Percentiles rank a stretch among this genome's conserved stretches.
These are phyloP conservation scores for Imbricaverruca yamaguchii DNA, from an alignment of 2,888 invertebrate genomes.

Conservation along the genomic window DNA sequence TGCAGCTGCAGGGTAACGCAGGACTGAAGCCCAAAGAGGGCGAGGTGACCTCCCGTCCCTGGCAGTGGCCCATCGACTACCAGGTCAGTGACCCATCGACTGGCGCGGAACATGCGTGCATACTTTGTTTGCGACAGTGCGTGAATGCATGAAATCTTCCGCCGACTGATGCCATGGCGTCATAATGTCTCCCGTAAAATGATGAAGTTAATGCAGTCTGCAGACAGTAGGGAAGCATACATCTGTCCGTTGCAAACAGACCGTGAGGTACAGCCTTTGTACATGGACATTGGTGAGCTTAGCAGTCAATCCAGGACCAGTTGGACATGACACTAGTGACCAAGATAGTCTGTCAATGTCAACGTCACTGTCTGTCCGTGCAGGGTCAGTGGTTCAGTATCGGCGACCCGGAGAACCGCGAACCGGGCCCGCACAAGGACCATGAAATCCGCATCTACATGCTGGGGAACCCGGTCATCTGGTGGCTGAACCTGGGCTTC, in stretches of 20 bases:
- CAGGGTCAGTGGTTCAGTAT: slow-evolving; percentile 45
- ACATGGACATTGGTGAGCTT: no score
- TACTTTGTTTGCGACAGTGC: no score
- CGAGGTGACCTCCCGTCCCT: slow-evolving; percentile 88
- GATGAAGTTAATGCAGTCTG: no score
- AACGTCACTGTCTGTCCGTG: no score
- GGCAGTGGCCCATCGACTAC: slow-evolving; percentile 97
- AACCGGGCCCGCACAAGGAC: slow-evolving; percentile 21
- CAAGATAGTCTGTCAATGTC: no score
- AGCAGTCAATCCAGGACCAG: no score
- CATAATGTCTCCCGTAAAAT: no score
- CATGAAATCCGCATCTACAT: slow-evolving; percentile 39
- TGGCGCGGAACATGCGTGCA: slow-evolving; percentile 28
- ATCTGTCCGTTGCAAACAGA: no score
- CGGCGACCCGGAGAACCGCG: slow-evolving; percentile 37
- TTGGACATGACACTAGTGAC: slow-evolving; percentile 24
- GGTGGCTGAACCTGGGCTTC: slow-evolving; percentile 41
- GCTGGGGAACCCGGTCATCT: slow-evolving; percentile 46
- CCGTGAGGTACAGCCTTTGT: no score
- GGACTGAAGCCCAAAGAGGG: slow-evolving; percentile 95
- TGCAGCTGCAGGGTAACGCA: slow-evolving; percentile 93
- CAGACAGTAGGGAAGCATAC: no score
- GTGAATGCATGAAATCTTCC: no score
- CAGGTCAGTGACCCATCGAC: slow-evolving; percentile 51
- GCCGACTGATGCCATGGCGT: no score